Conservation (phyloP, 2,888 invertebrate genomes). For the Mythimna pallens region DNA sequence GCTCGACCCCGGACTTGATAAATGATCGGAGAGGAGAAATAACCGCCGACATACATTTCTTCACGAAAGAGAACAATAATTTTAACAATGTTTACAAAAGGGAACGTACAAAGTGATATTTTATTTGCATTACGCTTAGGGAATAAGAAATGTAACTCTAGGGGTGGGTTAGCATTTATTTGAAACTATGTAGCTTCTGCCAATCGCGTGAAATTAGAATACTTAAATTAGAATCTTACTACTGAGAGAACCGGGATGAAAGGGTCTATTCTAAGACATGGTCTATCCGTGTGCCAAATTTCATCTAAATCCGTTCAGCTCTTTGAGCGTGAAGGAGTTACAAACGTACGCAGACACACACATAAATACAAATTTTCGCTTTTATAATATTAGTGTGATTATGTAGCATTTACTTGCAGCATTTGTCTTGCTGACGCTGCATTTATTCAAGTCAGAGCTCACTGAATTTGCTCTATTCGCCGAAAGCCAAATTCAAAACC, state of each 20-base stretch:
- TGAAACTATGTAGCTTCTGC: conserved; percentile 14
- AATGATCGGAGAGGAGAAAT: conserved; percentile 77
- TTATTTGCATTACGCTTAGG: conserved; percentile 35
- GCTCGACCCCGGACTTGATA: conserved; percentile 78
- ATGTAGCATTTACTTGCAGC: conserved; percentile 28
- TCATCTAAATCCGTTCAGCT: no score
- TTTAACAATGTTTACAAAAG: conserved; percentile 53
- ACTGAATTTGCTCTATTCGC: conserved; percentile 70
- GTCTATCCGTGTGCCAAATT: no score
- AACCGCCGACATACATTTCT: conserved; percentile 74
- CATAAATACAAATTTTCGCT: no score
- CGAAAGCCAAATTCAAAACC: conserved; percentile 73
- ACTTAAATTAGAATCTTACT: no score
- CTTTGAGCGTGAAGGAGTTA: no score
- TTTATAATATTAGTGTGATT: neutral
- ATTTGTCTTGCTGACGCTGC: conserved; percentile 44
- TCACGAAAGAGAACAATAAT: conserved; percentile 62
- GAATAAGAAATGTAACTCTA: conserved; percentile 15
- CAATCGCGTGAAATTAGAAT: no score
- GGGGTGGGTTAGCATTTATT: conserved; percentile 8
- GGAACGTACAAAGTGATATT: conserved; percentile 41
- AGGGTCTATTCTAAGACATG: no score
- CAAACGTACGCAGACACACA: no score
- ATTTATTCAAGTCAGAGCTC: conserved; percentile 71
- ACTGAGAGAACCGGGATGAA: no score